Conservation (phyloP, 2,888 invertebrate genomes). For the Celastrina argiolus region DNA sequence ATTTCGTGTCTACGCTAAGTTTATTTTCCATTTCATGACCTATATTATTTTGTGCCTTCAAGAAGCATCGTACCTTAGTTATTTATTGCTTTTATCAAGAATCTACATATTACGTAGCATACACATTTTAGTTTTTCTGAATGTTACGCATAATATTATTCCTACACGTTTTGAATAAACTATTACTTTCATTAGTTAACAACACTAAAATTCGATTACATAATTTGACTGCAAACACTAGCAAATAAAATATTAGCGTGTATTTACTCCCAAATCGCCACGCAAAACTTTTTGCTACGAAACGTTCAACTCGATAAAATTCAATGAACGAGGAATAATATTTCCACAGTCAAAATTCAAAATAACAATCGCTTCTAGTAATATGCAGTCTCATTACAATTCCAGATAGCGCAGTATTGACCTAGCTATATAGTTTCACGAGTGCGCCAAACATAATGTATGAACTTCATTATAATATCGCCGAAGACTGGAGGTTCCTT, state of each 20-base stretch:
- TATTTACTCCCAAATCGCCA: not conserved
- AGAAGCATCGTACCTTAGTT: not conserved
- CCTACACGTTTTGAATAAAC: not conserved
- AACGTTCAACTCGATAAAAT: slow-evolving; percentile 1
- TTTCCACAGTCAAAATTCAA: not conserved
- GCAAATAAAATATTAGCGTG: not conserved
- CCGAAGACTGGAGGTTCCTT: slow-evolving; percentile 18
- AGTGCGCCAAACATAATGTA: not conserved
- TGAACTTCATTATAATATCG: slow-evolving; percentile 15
- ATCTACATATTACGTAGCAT: not conserved
- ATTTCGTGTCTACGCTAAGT: not conserved
- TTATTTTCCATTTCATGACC: not conserved
- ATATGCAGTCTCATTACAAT: slow-evolving; percentile 14
- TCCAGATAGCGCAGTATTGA: slow-evolving; percentile 5
- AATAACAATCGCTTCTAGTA: slow-evolving; percentile 13
- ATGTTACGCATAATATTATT: not conserved
- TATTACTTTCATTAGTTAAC: not conserved
- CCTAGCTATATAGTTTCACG: not conserved
- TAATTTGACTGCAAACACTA: not conserved
- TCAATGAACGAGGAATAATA: not conserved
- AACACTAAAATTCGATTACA: not conserved
- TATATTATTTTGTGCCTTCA: not conserved
- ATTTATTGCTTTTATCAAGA: not conserved
- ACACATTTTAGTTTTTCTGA: not conserved
- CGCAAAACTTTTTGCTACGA: not conserved